phyloP scores from a whole-genome alignment of 2,888 invertebrate genomes.

The Mythimna albipuncta region DNA sequence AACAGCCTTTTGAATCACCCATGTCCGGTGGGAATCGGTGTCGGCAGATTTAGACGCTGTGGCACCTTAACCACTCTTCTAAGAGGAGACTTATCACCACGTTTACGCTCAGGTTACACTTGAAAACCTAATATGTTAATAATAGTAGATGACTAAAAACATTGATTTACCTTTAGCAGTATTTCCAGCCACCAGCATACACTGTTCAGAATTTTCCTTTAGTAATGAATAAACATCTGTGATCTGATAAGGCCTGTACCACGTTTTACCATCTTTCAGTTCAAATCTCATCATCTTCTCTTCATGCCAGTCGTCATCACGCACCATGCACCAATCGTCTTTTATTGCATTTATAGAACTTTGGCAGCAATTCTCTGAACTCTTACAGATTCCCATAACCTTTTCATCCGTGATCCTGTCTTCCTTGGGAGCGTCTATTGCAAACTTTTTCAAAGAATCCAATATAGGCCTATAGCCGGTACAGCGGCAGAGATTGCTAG shows the following conservation, averaged over 20 bases:
- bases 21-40: no score
- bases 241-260: slow-evolving; percentile 87
- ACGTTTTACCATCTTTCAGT: slow-evolving; percentile 79
- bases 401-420: slow-evolving; percentile 50
- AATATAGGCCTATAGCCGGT: slow-evolving; percentile 92
- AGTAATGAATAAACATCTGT: slow-evolving; percentile 84
- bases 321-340: slow-evolving; percentile 76
- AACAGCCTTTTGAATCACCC: no score
- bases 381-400: slow-evolving; percentile 52
- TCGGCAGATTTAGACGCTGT: no score
- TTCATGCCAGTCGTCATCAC: slow-evolving; percentile 53
- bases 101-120: background rate
- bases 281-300: slow-evolving; percentile 59
- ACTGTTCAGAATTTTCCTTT: slow-evolving; percentile 75
- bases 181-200: slow-evolving; percentile 92
- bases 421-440: slow-evolving; percentile 80
- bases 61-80: no score
- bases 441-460: slow-evolving; percentile 91
- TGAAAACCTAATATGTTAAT: background rate
- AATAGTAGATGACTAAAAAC: background rate
- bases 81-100: no score
- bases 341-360: slow-evolving; percentile 49
- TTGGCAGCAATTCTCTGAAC: slow-evolving; percentile 45
- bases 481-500: slow-evolving; percentile 94
- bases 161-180: slow-evolving; percentile 91